phyloP scores from a whole-genome alignment of 1,140 invertebrate species.

The Eufriesea mexicana region DNA sequence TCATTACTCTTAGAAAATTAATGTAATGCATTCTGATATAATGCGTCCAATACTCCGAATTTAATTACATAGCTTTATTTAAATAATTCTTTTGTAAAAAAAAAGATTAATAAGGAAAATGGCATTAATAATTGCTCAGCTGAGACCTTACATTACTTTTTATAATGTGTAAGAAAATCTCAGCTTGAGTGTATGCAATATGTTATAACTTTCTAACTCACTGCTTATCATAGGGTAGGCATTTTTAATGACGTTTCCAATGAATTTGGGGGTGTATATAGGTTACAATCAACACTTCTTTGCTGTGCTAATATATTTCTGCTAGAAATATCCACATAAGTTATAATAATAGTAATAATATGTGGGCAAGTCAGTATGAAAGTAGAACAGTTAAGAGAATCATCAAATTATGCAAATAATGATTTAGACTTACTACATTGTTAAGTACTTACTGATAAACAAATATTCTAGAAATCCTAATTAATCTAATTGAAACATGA shows the following conservation, averaged over 20 bases:
- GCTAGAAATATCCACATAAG: constrained; percentile 48
- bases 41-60: constrained; percentile 80
- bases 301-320: constrained; percentile 66
- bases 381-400: constrained; percentile 31
- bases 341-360: constrained; percentile 44
- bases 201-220: constrained; percentile 74
- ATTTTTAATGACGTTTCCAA: constrained; percentile 76
- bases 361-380: constrained; percentile 33
- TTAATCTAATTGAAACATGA: constrained; percentile 32
- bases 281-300: constrained; percentile 62
- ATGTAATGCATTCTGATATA: constrained; percentile 75
- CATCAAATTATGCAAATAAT: constrained; percentile 35
- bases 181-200: constrained; percentile 68
- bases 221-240: constrained; percentile 76
- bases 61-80: constrained; percentile 76
- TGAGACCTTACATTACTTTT: constrained; percentile 75
- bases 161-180: constrained; percentile 73
- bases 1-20: constrained; percentile 71
- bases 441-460: constrained; percentile 30
- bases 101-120: constrained; percentile 49
- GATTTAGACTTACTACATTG: constrained; percentile 33
- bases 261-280: constrained; percentile 78
- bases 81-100: constrained; percentile 70
- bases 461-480: constrained; percentile 29
- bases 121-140: constrained; percentile 43